phyloP scores from a whole-genome alignment of 2,113 vertebrate genomes.

The Corydoras maculifer region DNA sequence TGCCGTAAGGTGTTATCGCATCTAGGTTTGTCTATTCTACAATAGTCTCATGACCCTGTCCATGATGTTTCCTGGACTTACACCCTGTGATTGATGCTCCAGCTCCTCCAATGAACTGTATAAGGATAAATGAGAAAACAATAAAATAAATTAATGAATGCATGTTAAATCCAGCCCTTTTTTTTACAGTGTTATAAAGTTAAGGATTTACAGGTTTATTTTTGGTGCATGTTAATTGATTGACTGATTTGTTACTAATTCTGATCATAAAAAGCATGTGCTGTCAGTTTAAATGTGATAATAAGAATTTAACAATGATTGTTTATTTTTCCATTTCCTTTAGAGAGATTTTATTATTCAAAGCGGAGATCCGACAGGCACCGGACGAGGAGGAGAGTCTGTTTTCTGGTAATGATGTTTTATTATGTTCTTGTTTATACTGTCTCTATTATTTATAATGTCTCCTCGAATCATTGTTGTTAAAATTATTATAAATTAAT shows the following conservation, averaged over 20 bases:
- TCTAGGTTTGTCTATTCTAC: no score
- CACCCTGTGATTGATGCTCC: no score
- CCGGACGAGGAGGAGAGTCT: conserved; percentile 90
- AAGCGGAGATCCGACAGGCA: conserved; percentile 89
- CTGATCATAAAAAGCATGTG: background rate
- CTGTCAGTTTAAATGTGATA: background rate
- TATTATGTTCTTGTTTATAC: background rate
- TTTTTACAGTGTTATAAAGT: background rate
- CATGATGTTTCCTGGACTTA: no score
- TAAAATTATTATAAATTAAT: no score
- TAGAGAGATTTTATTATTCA: conserved; percentile 94
- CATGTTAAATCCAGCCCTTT: no score
- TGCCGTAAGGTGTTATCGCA: no score
- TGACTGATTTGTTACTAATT: no score
- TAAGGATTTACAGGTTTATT: background rate
- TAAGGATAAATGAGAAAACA: no score
- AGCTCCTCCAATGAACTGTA: no score
- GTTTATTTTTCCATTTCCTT: background rate
- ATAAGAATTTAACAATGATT: background rate
- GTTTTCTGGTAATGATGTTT: conserved; percentile 73
- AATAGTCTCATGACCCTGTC: no score
- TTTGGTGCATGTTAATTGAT: no score
- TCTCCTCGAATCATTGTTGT: background rate
- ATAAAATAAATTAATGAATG: no score
- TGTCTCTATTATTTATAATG: background rate